phyloP scores from a whole-genome alignment of 1,140 invertebrate species.

The Temnothorax longispinosus region DNA sequence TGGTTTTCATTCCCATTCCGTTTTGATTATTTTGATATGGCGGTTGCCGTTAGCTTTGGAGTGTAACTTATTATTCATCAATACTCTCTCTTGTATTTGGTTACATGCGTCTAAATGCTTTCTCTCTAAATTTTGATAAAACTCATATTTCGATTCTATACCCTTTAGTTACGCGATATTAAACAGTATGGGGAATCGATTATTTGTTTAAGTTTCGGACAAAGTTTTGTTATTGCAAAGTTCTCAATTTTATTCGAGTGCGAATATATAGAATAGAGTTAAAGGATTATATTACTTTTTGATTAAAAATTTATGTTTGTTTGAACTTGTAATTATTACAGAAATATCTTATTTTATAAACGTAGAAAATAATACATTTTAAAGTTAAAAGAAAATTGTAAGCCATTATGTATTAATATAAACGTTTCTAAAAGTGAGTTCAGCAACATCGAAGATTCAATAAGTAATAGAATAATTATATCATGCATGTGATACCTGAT shows the following conservation, averaged over 20 bases:
- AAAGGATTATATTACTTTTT: not conserved
- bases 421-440: not conserved
- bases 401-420: not conserved
- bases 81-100: slow-evolving; percentile 9
- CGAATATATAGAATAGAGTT: not conserved
- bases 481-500: not conserved
- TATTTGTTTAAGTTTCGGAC: slow-evolving; percentile 39
- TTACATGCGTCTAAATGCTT: not conserved
- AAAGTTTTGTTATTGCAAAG: slow-evolving; percentile 9
- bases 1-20: slow-evolving; percentile 22
- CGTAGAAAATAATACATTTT: not conserved
- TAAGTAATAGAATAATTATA: not conserved
- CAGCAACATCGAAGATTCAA: not conserved
- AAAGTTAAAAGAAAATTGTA: not conserved
- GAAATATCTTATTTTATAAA: not conserved
- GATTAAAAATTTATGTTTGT: not conserved
- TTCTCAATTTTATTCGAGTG: not conserved
- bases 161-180: not conserved
- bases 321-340: not conserved
- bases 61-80: slow-evolving; percentile 36
- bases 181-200: not conserved
- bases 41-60: not conserved
- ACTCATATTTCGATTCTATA: not conserved
- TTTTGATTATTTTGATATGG: slow-evolving; percentile 39
- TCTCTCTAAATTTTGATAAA: slow-evolving; percentile 11